Evolutionary conservation across 1,140 invertebrate species (phyloP).

Genomic region (Drosophila nasuta): DNA sequence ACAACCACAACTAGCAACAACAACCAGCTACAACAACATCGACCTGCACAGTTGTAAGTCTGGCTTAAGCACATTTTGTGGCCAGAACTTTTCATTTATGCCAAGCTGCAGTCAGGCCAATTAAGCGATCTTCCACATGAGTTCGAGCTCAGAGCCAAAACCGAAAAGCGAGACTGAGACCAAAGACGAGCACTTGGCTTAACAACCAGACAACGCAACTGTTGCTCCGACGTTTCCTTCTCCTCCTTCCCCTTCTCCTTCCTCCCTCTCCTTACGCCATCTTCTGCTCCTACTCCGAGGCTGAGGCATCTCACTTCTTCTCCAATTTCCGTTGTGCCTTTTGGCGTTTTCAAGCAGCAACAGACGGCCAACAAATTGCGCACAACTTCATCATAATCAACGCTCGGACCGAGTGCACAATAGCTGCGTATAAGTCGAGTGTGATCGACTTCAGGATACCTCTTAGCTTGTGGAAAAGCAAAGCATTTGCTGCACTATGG

Average conservation of each 20-base stretch:
- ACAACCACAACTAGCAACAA: slow-evolving; percentile 27
- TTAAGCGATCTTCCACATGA: slow-evolving; percentile 73
- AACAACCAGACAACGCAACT: slow-evolving; percentile 8
- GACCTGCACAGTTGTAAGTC: slow-evolving; percentile 15
- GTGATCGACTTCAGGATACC: too few species aligned
- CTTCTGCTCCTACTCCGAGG: not conserved
- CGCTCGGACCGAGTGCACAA: slow-evolving; percentile 57
- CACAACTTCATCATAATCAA: slow-evolving; percentile 84
- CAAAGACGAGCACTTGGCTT: not conserved
- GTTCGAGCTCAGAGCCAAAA: slow-evolving; percentile 13
- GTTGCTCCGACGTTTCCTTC: not conserved
- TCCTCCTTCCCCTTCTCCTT: not conserved
- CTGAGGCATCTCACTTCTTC: slow-evolving; percentile 51
- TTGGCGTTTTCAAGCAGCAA: slow-evolving; percentile 61
- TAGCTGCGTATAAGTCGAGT: not conserved
- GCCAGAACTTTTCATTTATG: slow-evolving; percentile 36
- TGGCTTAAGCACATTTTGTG: slow-evolving; percentile 17
- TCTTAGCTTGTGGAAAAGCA: not conserved
- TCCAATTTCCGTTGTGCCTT: slow-evolving; percentile 83
- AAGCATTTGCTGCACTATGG: not conserved
- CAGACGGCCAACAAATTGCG: slow-evolving; percentile 83
- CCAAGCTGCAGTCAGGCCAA: slow-evolving; percentile 59
- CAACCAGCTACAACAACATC: slow-evolving; percentile 26
- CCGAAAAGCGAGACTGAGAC: not conserved
- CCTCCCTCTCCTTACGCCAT: too few species aligned